A percentile compares a stretch with the other conserved stretches of the same genome.
Evolutionary conservation across 2,888 invertebrate genomes (phyloP).

Genomic region (Eudemis profundana): DNA sequence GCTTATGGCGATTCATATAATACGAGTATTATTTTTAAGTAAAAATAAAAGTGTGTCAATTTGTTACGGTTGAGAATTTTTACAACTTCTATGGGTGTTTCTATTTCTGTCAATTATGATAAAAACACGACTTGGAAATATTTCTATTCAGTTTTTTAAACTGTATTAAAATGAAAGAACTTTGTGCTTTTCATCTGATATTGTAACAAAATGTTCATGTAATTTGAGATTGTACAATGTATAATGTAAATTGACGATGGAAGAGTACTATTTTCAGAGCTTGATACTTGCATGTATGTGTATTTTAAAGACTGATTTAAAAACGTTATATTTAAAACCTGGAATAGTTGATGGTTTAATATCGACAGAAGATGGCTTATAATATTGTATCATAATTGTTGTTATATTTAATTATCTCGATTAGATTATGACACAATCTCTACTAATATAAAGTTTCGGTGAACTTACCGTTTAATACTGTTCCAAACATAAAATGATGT

Average conservation of each 20-base stretch:
- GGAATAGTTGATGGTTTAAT: constrained; percentile 1
- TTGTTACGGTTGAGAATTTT: neutral
- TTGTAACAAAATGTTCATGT: too few species aligned
- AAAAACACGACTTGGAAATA: neutral
- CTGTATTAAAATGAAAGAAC: too few species aligned
- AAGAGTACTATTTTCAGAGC: constrained; percentile 35
- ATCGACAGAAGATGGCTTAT: constrained; percentile 5
- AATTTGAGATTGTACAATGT: too few species aligned
- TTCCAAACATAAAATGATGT: too few species aligned
- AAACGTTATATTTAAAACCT: constrained; percentile 19
- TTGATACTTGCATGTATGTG: constrained; percentile 18
- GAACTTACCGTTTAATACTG: too few species aligned
- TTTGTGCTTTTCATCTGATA: too few species aligned
- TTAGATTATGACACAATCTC: neutral
- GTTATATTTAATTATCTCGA: neutral
- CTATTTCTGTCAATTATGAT: constrained; percentile 12
- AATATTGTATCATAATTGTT: too few species aligned
- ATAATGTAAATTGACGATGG: constrained; percentile 7
- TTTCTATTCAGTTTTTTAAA: neutral
- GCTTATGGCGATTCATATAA: neutral
- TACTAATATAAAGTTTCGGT: neutral
- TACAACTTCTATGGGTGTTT: neutral
- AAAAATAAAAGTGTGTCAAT: neutral
- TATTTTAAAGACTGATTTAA: constrained; percentile 39
- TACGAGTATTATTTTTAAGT: neutral